Percentiles rank a stretch among this genome's conserved stretches.
Evolutionary conservation across 2,888 invertebrate species (phyloP).

Genomic region (Caenorhabditis sp.): DNA sequence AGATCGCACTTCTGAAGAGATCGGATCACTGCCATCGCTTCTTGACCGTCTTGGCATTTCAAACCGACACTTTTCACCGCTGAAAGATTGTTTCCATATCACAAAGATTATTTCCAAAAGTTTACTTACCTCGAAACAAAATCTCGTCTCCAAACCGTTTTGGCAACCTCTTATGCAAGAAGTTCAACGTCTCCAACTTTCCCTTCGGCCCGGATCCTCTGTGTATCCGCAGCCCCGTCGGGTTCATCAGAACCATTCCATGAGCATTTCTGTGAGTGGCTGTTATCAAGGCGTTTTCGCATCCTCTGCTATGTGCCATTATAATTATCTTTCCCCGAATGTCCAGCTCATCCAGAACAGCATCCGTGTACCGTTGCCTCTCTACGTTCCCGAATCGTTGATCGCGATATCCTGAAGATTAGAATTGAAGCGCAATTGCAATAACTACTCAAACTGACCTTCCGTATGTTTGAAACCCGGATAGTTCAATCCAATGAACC

Average conservation of each 20-base stretch:
- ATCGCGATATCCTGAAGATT: slow-evolving; percentile 20
- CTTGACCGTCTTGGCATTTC: slow-evolving; percentile 45
- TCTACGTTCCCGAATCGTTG: slow-evolving; percentile 66
- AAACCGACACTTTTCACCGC: slow-evolving; percentile 61
- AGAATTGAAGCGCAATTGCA: background rate
- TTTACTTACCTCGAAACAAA: slow-evolving; percentile 35
- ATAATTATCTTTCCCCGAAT: slow-evolving; percentile 57
- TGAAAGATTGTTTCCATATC: slow-evolving; percentile 24
- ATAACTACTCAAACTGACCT: background rate
- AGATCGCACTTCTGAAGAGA: slow-evolving; percentile 52
- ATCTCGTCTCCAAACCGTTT: slow-evolving; percentile 30
- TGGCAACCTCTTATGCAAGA: slow-evolving; percentile 47
- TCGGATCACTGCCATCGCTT: slow-evolving; percentile 58
- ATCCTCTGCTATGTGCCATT: slow-evolving; percentile 69
- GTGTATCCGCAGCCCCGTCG: slow-evolving; percentile 68
- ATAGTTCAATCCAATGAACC: slow-evolving; percentile 74
- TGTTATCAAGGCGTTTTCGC: slow-evolving; percentile 69
- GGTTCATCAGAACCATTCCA: slow-evolving; percentile 68
- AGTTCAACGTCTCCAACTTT: slow-evolving; percentile 43
- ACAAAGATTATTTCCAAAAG: background rate
- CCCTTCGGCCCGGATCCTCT: slow-evolving; percentile 65
- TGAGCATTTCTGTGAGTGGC: slow-evolving; percentile 48
- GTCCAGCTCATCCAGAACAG: slow-evolving; percentile 60
- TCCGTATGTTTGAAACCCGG: slow-evolving; percentile 66
- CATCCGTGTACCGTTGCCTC: slow-evolving; percentile 65